Evolutionary conservation across 2,113 vertebrate genomes (phyloP).

Genomic region (Myotis davidii): DNA sequence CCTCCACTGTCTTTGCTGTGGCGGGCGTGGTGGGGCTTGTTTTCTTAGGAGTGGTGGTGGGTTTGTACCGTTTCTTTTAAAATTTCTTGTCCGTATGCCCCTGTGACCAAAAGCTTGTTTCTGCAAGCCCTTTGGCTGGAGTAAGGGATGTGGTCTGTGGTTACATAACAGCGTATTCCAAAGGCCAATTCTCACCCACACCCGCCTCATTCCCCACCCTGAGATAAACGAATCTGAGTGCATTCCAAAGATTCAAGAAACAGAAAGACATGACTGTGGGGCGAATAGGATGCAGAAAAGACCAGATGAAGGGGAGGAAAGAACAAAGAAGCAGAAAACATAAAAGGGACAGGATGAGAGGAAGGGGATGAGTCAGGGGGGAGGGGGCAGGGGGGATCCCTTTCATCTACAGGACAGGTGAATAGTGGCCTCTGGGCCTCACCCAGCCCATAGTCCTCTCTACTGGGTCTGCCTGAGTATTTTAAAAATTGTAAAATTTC

Average conservation of each 20-base stretch:
- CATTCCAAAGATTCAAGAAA: conserved; percentile 17
- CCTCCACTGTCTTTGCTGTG: not conserved
- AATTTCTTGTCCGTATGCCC: not conserved
- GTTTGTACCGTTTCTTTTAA: not conserved
- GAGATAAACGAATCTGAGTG: not conserved
- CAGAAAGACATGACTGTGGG: not conserved
- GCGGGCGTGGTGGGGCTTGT: not conserved
- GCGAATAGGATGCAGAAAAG: not conserved
- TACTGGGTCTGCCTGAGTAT: not conserved
- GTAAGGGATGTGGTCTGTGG: conserved; percentile 62
- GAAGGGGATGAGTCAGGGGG: not conserved
- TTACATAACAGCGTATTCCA: conserved; percentile 44
- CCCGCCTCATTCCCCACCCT: not conserved
- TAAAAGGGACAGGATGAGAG: not conserved
- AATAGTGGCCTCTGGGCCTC: not conserved
- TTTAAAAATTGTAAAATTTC: not conserved
- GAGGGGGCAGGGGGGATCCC: not conserved
- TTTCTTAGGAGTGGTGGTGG: not conserved
- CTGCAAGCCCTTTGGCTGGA: conserved; percentile 53
- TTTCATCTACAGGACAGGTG: not conserved
- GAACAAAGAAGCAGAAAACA: not conserved
- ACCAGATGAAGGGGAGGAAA: not conserved
- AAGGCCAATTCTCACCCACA: conserved; percentile 42
- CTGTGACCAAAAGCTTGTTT: conserved; percentile 34
- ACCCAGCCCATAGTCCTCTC: not conserved